Evolutionary conservation across 2,113 vertebrate species (phyloP), one percentile per base, ranked within the genome.

Genomic region (Bubo bubo): DNA sequence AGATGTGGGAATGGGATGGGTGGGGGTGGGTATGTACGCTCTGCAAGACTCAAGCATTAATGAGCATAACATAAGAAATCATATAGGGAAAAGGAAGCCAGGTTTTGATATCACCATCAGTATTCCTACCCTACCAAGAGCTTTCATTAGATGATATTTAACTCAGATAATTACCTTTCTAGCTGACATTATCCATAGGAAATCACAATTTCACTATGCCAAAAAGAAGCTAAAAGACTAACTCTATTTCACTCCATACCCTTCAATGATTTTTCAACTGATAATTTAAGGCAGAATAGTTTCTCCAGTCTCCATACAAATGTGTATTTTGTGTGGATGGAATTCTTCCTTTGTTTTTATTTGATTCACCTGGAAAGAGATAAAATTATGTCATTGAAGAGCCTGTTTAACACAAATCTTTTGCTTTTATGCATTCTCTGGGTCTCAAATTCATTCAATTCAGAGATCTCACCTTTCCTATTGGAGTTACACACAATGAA

Each of bases 101-200:
- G 55, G 21, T 79, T 47, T 82, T 77, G 41, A 76, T 41, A 77
- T 14, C 10, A 6, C 16, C 34, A 73, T 55, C 66, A 60, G 28
- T 73, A 56, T 79, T 88, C 50, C 59, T 59, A 64, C 35, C 41
- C 32, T 66, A 95, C 52, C 26, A 50, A 83, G 32, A 85, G 66
- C 35, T 89, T 79, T 63, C 58, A 67, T 92, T 62, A 60, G 13
- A 50, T 43, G 58, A 83, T 81, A 77, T 83, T 93, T 96, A 81
- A 68, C 47, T 79, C 79, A 35, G 52, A 80, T 89, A 74, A 96
- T 92, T 95, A 52, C 41, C 79, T 91, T 94, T 80, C 58, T 90
- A 60, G 26, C 37, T 80, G 60, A 81, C 86, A 60, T 81, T 90
- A 90, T 74, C 60, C 60, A 58, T 24, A 80, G 71, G 79, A 95